Evolutionary conservation across 2,888 invertebrate species (phyloP), one percentile per base, ranked within the genome.

Genomic region (Metallyticus violacea): DNA sequence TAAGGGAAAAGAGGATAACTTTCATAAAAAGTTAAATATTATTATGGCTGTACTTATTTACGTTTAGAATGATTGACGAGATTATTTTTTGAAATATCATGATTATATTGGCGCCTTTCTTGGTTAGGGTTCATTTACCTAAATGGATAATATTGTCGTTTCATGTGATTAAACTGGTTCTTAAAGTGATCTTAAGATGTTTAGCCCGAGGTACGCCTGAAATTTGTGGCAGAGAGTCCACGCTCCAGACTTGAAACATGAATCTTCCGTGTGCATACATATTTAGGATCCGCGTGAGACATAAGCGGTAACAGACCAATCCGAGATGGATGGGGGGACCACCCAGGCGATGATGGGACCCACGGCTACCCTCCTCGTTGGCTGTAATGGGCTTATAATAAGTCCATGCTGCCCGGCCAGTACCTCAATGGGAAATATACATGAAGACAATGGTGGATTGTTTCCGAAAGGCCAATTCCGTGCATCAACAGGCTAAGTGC

Each of bases 391-490:
- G 40, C 40, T 62, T 62, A 62, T 62, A 62, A 62, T 62, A 62
- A 62, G 40, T 62, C 40, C 15, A 15, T 62, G 40, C 9, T 62
- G 40, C 40, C 40, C 22, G 40, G 22, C 40, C 40, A 62, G 15
- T 62, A 62, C 40, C n/a, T 80, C 80, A 28, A 22, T 80, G 80
- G 80, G 80, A 80, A 80, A 80, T 62, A 62, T 62, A 62, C 40
- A 80, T 7, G 28, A 80, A 80, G 25, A 83, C 82, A 81, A 81
- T 81, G 40, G 81, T 26, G 81, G 81, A 81, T 81, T 81, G 81
- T 81, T 81, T 28, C 40, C 40, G n/a, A n/a, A n/a, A n/a, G n/a
- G n/a, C n/a, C n/a, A 15, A 62, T 62, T 62, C 40, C 40, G 22
- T 62, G 40, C 40, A 62, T 9, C 40, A 62, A 62, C 15, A 62